These are phyloP conservation scores for Trissolcus basalis DNA, from an alignment of 1,140 invertebrate genomes.

Conservation along the genomic window DNA sequence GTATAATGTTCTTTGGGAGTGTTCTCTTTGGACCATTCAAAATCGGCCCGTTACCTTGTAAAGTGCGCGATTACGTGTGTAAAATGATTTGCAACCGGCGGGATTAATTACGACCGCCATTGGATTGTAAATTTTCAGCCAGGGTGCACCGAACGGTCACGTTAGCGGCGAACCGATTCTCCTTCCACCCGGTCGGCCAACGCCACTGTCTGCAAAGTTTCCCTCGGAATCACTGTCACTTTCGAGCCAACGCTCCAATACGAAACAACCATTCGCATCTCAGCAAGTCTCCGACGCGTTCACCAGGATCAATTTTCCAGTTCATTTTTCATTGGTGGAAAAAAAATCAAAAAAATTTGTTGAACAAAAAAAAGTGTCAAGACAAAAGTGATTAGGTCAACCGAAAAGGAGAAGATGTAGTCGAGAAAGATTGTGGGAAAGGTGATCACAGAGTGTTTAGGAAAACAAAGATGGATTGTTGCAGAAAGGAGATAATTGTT, in stretches of 20 bases:
- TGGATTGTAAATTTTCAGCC: not conserved
- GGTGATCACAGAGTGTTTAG: not conserved
- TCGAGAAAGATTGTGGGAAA: not conserved
- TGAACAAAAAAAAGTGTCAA: not conserved
- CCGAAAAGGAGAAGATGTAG: too few relatives aligned
- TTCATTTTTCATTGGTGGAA: too few relatives aligned
- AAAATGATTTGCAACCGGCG: too few relatives aligned
- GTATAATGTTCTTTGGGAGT: too few relatives aligned
- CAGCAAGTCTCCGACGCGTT: not conserved
- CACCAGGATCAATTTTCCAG: not conserved
- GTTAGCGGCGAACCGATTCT: constrained; percentile 43
- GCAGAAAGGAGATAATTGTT: too few relatives aligned
- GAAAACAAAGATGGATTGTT: not conserved
- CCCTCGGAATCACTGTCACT: constrained; percentile 72
- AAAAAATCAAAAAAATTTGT: too few relatives aligned
- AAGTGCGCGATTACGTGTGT: too few relatives aligned
- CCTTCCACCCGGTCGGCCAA: constrained; percentile 63
- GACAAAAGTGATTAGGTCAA: too few relatives aligned
- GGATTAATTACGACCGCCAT: too few relatives aligned
- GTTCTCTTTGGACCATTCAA: too few relatives aligned
- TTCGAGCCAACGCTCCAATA: constrained; percentile 68
- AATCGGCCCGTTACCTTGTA: too few relatives aligned
- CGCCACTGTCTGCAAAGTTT: constrained; percentile 57
- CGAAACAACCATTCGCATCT: constrained; percentile 62
- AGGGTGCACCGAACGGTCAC: constrained; percentile 15